Conservation (phyloP, 2,888 invertebrate genomes). For the Thymelicus lineola region DNA sequence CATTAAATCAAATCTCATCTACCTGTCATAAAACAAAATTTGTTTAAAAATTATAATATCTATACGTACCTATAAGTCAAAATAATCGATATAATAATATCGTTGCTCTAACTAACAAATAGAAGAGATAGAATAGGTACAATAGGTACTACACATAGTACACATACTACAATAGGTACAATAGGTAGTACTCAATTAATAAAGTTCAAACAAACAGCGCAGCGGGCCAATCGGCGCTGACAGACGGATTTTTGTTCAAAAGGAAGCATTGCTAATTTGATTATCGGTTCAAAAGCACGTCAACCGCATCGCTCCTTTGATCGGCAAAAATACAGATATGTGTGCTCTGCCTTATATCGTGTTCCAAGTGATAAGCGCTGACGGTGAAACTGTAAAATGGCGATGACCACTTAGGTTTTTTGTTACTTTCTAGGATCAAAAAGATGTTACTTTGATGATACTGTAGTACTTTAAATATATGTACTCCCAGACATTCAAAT, state of each 20-base stretch:
- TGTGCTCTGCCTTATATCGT: conserved; percentile 61
- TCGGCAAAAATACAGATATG: conserved; percentile 84
- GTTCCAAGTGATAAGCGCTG: conserved; percentile 41
- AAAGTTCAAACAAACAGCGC: conserved; percentile 30
- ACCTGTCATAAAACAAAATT: too few species aligned
- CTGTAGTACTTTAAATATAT: too few species aligned
- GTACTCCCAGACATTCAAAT: too few species aligned
- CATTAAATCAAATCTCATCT: too few species aligned
- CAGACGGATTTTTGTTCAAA: conserved; percentile 85
- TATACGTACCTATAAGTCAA: too few species aligned
- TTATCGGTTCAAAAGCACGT: conserved; percentile 84
- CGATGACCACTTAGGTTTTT: not conserved
- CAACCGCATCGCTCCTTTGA: conserved; percentile 79
- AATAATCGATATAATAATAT: not conserved
- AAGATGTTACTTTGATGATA: too few species aligned
- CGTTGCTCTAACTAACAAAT: not conserved
- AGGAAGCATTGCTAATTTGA: conserved; percentile 84
- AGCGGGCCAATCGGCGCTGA: conserved; percentile 53
- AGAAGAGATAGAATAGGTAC: not conserved
- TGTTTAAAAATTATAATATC: too few species aligned
- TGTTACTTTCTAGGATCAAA: not conserved
- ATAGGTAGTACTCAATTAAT: conserved; percentile 20
- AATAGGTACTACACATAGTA: conserved; percentile 9
- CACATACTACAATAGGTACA: not conserved
- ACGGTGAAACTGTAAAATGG: conserved; percentile 21